These are phyloP conservation scores for Tachycineta bicolor DNA, from an alignment of 2,113 vertebrate species.

Conservation along the genomic window DNA sequence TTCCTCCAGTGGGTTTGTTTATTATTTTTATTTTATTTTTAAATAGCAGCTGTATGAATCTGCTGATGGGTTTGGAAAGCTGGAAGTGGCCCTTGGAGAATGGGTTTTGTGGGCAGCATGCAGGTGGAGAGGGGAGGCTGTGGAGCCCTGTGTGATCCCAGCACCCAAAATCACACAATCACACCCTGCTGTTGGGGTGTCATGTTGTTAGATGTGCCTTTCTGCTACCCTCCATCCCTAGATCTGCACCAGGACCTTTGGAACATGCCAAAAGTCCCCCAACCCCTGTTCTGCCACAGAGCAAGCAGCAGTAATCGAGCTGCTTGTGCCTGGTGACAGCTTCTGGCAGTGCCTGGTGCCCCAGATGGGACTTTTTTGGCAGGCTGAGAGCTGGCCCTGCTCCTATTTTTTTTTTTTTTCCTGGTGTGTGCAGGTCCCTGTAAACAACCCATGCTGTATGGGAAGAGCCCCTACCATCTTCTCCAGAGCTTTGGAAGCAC, in stretches of 20 bases:
- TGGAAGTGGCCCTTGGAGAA: background rate
- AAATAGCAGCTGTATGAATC: slow-evolving; percentile 19
- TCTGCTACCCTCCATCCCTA: background rate
- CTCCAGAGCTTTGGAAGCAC: background rate
- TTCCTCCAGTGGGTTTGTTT: background rate
- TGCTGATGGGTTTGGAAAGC: slow-evolving; percentile 15
- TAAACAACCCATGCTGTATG: background rate
- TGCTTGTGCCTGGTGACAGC: background rate
- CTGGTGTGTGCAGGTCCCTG: background rate
- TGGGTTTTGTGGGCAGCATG: background rate
- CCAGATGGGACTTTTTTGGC: background rate
- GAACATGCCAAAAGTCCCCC: background rate
- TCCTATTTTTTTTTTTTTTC: background rate
- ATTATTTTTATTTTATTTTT: slow-evolving; percentile 18
- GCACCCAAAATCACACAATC: background rate
- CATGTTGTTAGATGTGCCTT: accelerated
- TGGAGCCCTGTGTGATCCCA: background rate
- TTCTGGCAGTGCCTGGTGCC: background rate
- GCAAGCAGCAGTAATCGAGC: background rate
- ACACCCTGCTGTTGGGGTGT: background rate
- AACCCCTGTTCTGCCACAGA: accelerated
- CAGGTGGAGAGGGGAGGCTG: background rate
- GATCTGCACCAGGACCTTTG: background rate
- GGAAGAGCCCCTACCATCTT: background rate
- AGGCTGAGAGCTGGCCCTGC: background rate